These are phyloP conservation scores for Crenuchus spilurus DNA, from an alignment of 2,797 vertebrate genomes.

Conservation along the genomic window DNA sequence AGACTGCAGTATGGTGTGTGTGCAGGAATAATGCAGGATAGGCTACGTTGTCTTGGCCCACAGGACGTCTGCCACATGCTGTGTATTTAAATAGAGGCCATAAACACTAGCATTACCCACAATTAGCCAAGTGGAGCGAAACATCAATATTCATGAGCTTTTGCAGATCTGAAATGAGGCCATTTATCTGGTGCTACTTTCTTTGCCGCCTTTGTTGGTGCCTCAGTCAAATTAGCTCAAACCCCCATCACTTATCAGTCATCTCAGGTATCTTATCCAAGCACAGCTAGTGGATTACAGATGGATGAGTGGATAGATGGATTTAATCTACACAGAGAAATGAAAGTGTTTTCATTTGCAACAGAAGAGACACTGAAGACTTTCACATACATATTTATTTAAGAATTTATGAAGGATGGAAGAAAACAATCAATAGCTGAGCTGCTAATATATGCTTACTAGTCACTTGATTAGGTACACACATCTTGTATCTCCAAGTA, in stretches of 20 bases:
- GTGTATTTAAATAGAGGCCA: slow-evolving; percentile 58
- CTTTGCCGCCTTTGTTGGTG: neutral
- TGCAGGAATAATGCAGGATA: slow-evolving; percentile 56
- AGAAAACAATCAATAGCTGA: no score
- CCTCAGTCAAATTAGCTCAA: slow-evolving; percentile 45
- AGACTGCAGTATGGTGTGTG: slow-evolving; percentile 22
- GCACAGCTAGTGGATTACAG: neutral
- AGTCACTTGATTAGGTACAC: no score
- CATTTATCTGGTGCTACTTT: slow-evolving; percentile 19
- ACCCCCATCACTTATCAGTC: slow-evolving; percentile 50
- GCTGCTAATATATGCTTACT: no score
- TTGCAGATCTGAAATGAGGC: slow-evolving; percentile 41
- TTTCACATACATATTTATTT: no score
- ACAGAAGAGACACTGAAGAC: no score
- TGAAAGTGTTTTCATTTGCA: no score
- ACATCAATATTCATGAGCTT: slow-evolving; percentile 66
- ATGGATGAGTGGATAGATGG: neutral
- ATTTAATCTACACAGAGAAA: no score
- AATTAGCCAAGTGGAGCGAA: slow-evolving; percentile 59
- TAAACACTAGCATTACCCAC: slow-evolving; percentile 64
- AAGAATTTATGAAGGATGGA: no score
- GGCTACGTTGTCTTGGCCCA: slow-evolving; percentile 35
- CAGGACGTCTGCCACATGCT: slow-evolving; percentile 52
- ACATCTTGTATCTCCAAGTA: no score
- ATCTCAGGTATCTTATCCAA: slow-evolving; percentile 16